phyloP scores from a whole-genome alignment of 2,113 vertebrate genomes.

The Clarias macrocephalus region DNA sequence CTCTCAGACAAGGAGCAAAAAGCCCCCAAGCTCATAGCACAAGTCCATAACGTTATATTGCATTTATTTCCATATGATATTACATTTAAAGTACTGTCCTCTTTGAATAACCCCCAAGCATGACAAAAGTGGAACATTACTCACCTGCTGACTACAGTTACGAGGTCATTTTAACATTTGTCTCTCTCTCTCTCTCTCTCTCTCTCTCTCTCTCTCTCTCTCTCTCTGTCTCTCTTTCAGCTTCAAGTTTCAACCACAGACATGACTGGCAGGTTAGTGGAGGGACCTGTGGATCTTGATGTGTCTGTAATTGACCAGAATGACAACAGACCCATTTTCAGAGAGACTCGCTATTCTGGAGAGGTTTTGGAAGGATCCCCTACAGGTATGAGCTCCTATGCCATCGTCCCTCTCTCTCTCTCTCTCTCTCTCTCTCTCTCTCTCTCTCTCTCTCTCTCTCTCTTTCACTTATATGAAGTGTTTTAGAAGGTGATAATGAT shows the following conservation, averaged over 20 bases:
- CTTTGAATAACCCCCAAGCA: background rate
- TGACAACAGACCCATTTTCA: slow-evolving; percentile 94
- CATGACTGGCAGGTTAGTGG: slow-evolving; percentile 76
- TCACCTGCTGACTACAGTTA: background rate
- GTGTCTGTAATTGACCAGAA: slow-evolving; percentile 93
- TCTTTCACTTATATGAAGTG: background rate
- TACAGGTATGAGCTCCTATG: slow-evolving; percentile 75
- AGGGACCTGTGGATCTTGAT: slow-evolving; percentile 81
- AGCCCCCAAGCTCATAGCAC: background rate
- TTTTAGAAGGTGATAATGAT: background rate
- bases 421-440: background rate
- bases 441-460: background rate
- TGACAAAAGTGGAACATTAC: background rate
- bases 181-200: background rate
- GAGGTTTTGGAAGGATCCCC: slow-evolving; percentile 94
- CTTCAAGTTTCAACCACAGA: slow-evolving; percentile 89
- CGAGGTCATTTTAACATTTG: background rate
- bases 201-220: slow-evolving; percentile 40
- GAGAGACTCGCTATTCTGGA: slow-evolving; percentile 85
- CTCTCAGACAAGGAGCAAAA: background rate
- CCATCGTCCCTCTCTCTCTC: background rate
- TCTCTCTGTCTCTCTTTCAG: slow-evolving; percentile 63
- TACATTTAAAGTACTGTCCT: background rate
- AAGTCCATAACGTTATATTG: background rate
- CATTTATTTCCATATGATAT: background rate